Evolutionary conservation across 2,888 invertebrate genomes (phyloP).

Genomic region (Cremastobaeus sp.): DNA sequence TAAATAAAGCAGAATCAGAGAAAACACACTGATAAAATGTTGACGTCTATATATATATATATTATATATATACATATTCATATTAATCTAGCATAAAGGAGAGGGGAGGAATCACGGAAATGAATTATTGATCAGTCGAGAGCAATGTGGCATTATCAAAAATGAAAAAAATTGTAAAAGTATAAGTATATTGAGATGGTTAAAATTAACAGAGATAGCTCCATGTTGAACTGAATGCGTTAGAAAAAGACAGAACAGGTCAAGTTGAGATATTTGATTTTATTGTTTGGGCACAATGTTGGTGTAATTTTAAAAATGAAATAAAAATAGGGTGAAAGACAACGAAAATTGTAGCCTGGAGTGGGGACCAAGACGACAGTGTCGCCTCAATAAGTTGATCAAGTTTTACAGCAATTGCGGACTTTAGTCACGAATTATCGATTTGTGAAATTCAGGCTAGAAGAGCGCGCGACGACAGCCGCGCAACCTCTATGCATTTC

Average conservation of each 20-base stretch:
- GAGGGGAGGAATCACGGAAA: conserved; percentile 31
- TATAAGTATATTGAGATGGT: not conserved
- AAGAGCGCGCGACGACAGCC: conserved; percentile 55
- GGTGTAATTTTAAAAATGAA: no score
- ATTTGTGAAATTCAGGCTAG: conserved; percentile 61
- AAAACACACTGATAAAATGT: conserved; percentile 35
- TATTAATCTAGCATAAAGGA: conserved; percentile 12
- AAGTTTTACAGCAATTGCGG: conserved; percentile 61
- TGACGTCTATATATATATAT: conserved; percentile 25
- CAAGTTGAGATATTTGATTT: no score
- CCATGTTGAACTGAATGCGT: no score
- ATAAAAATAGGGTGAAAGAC: not conserved
- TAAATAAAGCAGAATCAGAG: conserved; percentile 38
- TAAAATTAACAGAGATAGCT: not conserved
- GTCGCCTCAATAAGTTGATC: conserved; percentile 53
- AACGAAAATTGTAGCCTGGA: not conserved
- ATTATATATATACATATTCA: not conserved
- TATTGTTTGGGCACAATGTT: no score
- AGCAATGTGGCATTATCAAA: conserved; percentile 22
- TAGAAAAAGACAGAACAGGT: no score
- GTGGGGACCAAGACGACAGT: conserved; percentile 34
- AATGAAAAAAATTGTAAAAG: conserved; percentile 15
- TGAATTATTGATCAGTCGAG: conserved; percentile 51
- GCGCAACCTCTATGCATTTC: conserved; percentile 58
- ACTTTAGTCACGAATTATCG: conserved; percentile 62